Evolutionary conservation across 2,888 invertebrate species (phyloP), one percentile per base, ranked within the genome.

Genomic region (Himalopsyche tibetana): DNA sequence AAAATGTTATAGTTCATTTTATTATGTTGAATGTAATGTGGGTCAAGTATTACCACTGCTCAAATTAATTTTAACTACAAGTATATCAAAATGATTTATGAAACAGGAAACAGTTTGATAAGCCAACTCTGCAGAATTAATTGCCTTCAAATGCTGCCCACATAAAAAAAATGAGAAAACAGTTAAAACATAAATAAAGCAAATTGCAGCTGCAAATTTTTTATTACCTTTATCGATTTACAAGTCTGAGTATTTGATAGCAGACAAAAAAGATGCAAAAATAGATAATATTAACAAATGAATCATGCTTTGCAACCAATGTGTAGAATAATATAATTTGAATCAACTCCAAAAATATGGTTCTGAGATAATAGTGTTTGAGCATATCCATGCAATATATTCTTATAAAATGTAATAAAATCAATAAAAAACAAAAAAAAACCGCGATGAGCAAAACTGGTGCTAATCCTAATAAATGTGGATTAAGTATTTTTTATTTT

Each of bases 91-190:
- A 85, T 81, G 79, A 83, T 87, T 84, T 83, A 85, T 79, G 81
- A 84, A 84, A 85, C 85, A 85, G 83, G 85, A 84, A 85, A 83
- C 42, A 56, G 55, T 83, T 40, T 83, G 83, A 74, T 80, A 85
- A 80, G 83, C 81, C 51, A 56, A 63, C 82, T 82, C 42, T 83
- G 51, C 51, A 36, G 36, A 85, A 81, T 82, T 87, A 69, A 85
- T 84, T 51, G 55, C 56, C 63, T 85, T 82, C 56, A 28, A 63
- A 82, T 9, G 74, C 19, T 79, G 38, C 55, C 38, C 63, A 83
- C 79, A 80, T 79, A 38, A 86, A 69, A 85, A 83, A 56, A 83
- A 82, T 36, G 82, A 79, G 63, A 63, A 63, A 63, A 63, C 63
- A 63, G 63, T 63, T 63, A 63, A 63, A 63, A 8, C 28, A 85